Conservation (phyloP, 2,888 invertebrate species). For the Polydrusus tereticollis region DNA sequence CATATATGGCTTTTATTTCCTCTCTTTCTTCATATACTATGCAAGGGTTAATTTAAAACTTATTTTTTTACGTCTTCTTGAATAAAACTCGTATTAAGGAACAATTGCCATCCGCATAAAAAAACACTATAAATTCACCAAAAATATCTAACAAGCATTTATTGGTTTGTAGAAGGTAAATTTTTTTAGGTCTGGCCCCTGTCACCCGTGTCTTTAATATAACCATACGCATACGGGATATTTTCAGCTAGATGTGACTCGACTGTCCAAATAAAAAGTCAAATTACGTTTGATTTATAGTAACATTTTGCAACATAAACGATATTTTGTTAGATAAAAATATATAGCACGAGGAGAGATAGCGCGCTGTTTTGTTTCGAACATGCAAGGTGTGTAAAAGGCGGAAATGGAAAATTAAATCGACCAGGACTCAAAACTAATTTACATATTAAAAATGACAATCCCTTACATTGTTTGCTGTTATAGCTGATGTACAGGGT, state of each 20-base stretch:
- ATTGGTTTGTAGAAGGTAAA: background rate
- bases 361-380: background rate
- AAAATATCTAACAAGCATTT: background rate
- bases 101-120: constrained; percentile 1
- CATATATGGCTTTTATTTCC: no score
- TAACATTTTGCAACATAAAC: background rate
- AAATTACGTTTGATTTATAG: constrained; percentile 26
- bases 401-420: no score
- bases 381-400: no score
- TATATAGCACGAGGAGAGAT: background rate
- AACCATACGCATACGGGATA: background rate
- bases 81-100: no score
- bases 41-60: no score
- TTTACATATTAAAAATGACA: no score
- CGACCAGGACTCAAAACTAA: no score
- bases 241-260: constrained; percentile 4
- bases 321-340: background rate
- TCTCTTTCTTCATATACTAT: no score
- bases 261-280: constrained; percentile 18
- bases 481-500: no score
- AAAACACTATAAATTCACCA: constrained; percentile 2
- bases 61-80: no score
- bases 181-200: background rate
- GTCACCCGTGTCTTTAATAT: constrained; percentile 2
- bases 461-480: no score